Evolutionary conservation across 2,888 invertebrate genomes (phyloP).

Genomic region (Unio delphinus): DNA sequence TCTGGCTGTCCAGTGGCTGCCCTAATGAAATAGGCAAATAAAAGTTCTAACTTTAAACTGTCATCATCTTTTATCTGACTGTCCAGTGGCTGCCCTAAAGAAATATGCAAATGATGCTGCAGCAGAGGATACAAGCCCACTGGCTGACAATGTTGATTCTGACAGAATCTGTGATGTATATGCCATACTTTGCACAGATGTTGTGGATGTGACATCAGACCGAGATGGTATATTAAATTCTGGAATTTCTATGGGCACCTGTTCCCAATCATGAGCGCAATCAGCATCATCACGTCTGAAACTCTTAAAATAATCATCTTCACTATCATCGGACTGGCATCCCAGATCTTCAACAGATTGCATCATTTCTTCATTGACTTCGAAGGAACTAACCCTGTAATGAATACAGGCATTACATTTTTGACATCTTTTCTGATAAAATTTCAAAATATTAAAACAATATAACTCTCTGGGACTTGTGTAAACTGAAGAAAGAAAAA

Average conservation of each 20-base stretch:
- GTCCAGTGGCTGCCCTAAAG: constrained; percentile 73
- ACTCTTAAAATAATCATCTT: constrained; percentile 73
- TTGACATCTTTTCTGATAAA: not conserved
- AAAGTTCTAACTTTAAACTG: not conserved
- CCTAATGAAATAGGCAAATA: constrained; percentile 83
- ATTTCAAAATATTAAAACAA: constrained; percentile 1
- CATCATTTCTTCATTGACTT: constrained; percentile 75
- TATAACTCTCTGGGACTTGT: too few species aligned
- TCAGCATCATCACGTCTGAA: constrained; percentile 76
- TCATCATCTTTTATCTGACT: constrained; percentile 28
- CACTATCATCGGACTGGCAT: constrained; percentile 73
- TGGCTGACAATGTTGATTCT: constrained; percentile 74
- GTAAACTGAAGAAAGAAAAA: too few species aligned
- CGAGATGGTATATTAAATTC: constrained; percentile 31
- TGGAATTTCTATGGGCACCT: constrained; percentile 73
- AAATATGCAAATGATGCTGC: constrained; percentile 87
- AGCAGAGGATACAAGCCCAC: constrained; percentile 85
- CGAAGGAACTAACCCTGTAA: constrained; percentile 62
- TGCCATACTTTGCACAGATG: constrained; percentile 19
- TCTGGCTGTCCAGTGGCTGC: constrained; percentile 16
- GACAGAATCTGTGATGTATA: constrained; percentile 31
- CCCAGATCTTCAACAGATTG: constrained; percentile 77
- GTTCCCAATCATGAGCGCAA: constrained; percentile 86
- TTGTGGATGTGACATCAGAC: constrained; percentile 16
- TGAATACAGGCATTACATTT: not conserved